A percentile compares a stretch with the other conserved stretches of the same genome.
Conservation (phyloP, 2,888 invertebrate genomes). For the Marasmarcha lunaedactyla region DNA sequence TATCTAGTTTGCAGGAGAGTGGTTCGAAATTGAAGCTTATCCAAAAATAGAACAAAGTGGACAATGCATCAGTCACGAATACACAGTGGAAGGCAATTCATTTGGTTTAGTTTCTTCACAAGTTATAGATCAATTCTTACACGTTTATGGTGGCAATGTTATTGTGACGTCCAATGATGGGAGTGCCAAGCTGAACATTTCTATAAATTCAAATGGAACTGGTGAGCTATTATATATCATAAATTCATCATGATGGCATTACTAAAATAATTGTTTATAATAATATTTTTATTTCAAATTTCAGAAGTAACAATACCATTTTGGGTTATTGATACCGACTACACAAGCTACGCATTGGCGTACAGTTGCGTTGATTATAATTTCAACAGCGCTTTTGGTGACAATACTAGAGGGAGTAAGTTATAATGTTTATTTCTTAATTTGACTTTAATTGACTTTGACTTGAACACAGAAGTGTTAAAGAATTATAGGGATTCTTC, state of each 20-base stretch:
- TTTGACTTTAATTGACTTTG: no score
- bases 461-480: no score
- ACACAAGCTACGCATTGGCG: slow-evolving; percentile 70
- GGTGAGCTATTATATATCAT: no score
- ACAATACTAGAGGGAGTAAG: slow-evolving; percentile 32
- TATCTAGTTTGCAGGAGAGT: slow-evolving; percentile 34
- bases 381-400: no score
- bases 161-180: slow-evolving; percentile 52
- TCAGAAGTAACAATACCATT: not conserved
- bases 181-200: slow-evolving; percentile 72
- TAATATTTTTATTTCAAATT: not conserved
- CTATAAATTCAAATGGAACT: slow-evolving; percentile 40
- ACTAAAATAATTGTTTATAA: not conserved
- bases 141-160: slow-evolving; percentile 32
- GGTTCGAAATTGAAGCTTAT: slow-evolving; percentile 42
- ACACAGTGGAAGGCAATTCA: slow-evolving; percentile 18
- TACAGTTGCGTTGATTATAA: slow-evolving; percentile 68
- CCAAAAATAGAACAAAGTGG: slow-evolving; percentile 33
- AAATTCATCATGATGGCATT: no score
- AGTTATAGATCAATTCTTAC: slow-evolving; percentile 30
- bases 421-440: slow-evolving; percentile 1
- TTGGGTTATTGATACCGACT: slow-evolving; percentile 57
- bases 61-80: slow-evolving; percentile 35
- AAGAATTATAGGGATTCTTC: no score
- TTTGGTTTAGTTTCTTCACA: slow-evolving; percentile 21